These are phyloP conservation scores for Venturia canescens DNA, from an alignment of 1,140 invertebrate genomes.

Conservation along the genomic window DNA sequence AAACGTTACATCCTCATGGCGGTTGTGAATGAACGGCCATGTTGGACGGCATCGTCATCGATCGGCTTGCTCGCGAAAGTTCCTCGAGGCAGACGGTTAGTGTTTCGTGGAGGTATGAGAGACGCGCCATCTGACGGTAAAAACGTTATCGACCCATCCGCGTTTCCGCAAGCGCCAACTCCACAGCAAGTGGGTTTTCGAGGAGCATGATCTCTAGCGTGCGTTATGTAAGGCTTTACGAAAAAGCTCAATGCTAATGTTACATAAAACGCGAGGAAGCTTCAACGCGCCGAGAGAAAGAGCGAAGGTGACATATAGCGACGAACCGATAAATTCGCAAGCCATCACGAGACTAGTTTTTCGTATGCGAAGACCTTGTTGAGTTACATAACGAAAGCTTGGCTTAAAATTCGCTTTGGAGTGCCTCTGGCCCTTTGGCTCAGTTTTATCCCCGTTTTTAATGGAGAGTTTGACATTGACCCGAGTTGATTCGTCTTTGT, in stretches of 20 bases:
- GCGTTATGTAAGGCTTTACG: slow-evolving; percentile 34
- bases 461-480: background rate
- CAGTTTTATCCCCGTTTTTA: background rate
- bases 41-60: slow-evolving; percentile 73
- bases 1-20: slow-evolving; percentile 53
- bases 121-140: slow-evolving; percentile 69
- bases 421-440: background rate
- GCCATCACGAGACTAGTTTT: background rate
- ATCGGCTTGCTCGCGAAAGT: slow-evolving; percentile 59
- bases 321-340: background rate
- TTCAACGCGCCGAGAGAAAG: background rate
- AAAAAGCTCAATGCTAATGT: slow-evolving; percentile 53
- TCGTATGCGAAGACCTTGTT: background rate
- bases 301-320: background rate
- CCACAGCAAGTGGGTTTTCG: slow-evolving; percentile 8
- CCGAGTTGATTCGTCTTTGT: background rate
- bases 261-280: slow-evolving; percentile 58
- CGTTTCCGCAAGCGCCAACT: slow-evolving; percentile 38
- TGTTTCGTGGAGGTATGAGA: slow-evolving; percentile 40
- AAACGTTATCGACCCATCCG: slow-evolving; percentile 65
- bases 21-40: slow-evolving; percentile 65
- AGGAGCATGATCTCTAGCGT: background rate
- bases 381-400: slow-evolving; percentile 63
- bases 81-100: slow-evolving; percentile 26
- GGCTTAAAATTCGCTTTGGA: background rate